A percentile compares a stretch with the other conserved stretches of the same genome.
Conservation (phyloP, 2,888 invertebrate species). For the Parasteatoda lunata region DNA sequence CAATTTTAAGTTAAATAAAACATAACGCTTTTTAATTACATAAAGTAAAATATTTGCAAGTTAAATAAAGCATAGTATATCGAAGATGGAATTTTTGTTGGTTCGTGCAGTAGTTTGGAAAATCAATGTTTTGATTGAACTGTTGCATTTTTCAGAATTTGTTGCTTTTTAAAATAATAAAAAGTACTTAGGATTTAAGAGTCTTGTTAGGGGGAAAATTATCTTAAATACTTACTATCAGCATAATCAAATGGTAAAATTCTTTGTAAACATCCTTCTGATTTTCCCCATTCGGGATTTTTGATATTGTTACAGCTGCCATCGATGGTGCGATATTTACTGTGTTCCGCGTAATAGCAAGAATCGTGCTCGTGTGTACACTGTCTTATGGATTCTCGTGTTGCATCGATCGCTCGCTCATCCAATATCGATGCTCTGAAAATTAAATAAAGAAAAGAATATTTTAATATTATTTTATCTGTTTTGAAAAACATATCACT, state of each 20-base stretch:
- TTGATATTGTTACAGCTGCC: slow-evolving; percentile 91
- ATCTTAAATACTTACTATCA: slow-evolving; percentile 78
- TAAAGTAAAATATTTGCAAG: no score
- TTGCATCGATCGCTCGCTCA: slow-evolving; percentile 39
- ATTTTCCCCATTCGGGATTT: slow-evolving; percentile 85
- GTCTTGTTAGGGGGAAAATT: no score
- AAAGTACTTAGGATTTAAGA: no score
- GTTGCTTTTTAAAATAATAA: no score
- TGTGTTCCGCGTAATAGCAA: slow-evolving; percentile 47
- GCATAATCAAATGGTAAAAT: slow-evolving; percentile 87
- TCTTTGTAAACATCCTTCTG: slow-evolving; percentile 86
- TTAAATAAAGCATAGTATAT: no score
- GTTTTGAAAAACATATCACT: background rate
- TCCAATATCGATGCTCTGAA: slow-evolving; percentile 39
- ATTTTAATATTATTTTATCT: background rate
- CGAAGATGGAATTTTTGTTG: no score
- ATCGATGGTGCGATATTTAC: slow-evolving; percentile 85
- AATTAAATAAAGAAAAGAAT: background rate
- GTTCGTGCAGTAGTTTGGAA: no score
- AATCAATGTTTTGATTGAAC: no score
- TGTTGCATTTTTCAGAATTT: no score
- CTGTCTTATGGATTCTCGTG: slow-evolving; percentile 34
- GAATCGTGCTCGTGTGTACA: slow-evolving; percentile 20
- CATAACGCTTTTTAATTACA: no score
- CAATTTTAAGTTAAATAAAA: no score